Evolutionary conservation across 2,888 invertebrate genomes (phyloP), one percentile per base, ranked within the genome.

Genomic region (Hesperia comma): DNA sequence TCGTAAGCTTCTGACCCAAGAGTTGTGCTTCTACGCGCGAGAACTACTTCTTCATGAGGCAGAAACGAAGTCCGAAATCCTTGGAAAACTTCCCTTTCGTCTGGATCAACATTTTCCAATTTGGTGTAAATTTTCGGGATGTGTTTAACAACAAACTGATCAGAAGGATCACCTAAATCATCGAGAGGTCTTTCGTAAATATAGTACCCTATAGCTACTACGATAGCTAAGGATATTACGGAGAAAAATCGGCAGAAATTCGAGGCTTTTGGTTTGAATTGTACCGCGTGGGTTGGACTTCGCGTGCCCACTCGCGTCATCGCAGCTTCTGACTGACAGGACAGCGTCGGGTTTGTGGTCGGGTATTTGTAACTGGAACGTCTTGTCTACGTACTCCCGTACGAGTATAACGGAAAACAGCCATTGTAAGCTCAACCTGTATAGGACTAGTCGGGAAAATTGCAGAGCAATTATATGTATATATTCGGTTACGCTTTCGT

Each of bases 1-100:
- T 84, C 80, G 54, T 79, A 79, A 19, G 77, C 61, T 26, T 83
- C 84, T 37, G 74, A 74, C 61, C 79, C 80, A 6, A 71, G 63
- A 37, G 76, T 74, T 0, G 72, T 72, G 61, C 81, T 66, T 15
- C 71, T 77, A 15, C 78, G 79, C 41, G 93, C 92, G 41, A 94
- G 80, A 51, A 90, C 82, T 51, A 93, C 84, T 54, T 92, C 92
- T 63, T 94, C 94, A 0, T 87, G 84, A 0, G 95, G 95, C 51
- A 95, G 81, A 74, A 94, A 95, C 15, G 95, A 95, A 0, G 95
- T 95, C 56, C 94, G 92, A 61, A 94, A 93, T 70, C 95, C 95
- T 72, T 93, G 90, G 77, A 95, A 93, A 0, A 95, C 86, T 56
- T 94, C 94, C 62, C 94, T 86, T 68, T 94, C 94, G 67, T 95